Evolutionary conservation across 2,888 invertebrate species (phyloP).

Genomic region (Dascillus cervinus): DNA sequence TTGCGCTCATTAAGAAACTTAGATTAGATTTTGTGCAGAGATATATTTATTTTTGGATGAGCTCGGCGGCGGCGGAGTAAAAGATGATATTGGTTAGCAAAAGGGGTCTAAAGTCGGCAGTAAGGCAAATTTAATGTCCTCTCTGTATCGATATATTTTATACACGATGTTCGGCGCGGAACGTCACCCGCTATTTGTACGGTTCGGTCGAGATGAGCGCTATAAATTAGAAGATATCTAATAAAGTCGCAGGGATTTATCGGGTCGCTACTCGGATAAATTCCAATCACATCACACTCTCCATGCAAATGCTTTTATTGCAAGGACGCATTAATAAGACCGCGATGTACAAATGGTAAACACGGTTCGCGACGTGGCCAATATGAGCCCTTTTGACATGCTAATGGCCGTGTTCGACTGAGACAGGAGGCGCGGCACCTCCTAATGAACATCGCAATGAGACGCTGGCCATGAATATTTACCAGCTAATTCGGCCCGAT

Average conservation of each 20-base stretch:
- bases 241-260: conserved; percentile 45
- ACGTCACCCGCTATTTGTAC: conserved; percentile 35
- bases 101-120: too few species aligned
- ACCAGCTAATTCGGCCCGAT: conserved; percentile 37
- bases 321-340: conserved; percentile 22
- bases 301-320: conserved; percentile 37
- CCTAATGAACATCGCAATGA: conserved; percentile 35
- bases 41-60: too few species aligned
- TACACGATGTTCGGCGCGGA: conserved; percentile 25
- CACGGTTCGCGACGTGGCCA: conserved; percentile 15
- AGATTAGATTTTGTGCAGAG: too few species aligned
- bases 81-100: too few species aligned
- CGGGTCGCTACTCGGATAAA: conserved; percentile 40
- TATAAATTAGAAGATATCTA: conserved; percentile 45
- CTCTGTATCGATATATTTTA: conserved; percentile 19
- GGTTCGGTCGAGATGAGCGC: conserved; percentile 37
- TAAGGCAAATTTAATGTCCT: too few species aligned
- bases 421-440: conserved; percentile 24
- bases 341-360: conserved; percentile 14
- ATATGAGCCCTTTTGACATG: conserved; percentile 29
- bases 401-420: conserved; percentile 24
- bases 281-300: conserved; percentile 36
- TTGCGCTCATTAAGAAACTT: too few species aligned
- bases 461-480: conserved; percentile 47
- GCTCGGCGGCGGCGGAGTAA: neutral